Conservation (phyloP, 2,113 vertebrate species). For the Anser cygnoides region DNA sequence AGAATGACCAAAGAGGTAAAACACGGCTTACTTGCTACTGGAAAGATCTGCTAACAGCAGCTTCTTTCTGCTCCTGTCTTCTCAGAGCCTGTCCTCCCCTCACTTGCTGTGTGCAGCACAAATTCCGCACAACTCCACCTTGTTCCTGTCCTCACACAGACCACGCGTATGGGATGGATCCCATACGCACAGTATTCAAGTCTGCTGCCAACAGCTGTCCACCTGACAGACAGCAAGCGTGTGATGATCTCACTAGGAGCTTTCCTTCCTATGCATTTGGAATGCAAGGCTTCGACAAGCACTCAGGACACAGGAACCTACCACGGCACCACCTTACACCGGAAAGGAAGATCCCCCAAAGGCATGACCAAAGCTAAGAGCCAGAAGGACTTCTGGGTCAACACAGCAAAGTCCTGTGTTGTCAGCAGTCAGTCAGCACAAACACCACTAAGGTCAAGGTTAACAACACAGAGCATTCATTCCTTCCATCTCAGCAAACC, state of each 20-base stretch:
- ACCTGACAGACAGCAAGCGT: accelerated
- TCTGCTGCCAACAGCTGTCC: not conserved
- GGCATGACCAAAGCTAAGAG: not conserved
- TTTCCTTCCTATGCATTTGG: not conserved
- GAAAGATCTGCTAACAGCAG: not conserved
- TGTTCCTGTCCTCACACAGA: not conserved
- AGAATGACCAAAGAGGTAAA: not conserved
- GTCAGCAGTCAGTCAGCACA: not conserved
- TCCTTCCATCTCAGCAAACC: not conserved
- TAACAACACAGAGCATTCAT: not conserved
- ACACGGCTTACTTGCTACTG: not conserved
- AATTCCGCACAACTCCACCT: not conserved
- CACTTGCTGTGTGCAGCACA: not conserved
- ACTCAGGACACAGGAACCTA: not conserved
- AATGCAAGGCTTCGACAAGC: not conserved
- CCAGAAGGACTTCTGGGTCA: not conserved
- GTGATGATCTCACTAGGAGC: accelerated
- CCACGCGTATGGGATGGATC: not conserved
- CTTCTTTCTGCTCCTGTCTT: not conserved
- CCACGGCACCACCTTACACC: not conserved
- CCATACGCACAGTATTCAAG: not conserved
- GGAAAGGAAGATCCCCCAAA: not conserved
- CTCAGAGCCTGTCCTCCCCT: not conserved
- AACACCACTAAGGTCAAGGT: not conserved
- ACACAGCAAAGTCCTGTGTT: not conserved